phyloP scores from a whole-genome alignment of 2,888 invertebrate species.

The Tetramorium bicarinatum region DNA sequence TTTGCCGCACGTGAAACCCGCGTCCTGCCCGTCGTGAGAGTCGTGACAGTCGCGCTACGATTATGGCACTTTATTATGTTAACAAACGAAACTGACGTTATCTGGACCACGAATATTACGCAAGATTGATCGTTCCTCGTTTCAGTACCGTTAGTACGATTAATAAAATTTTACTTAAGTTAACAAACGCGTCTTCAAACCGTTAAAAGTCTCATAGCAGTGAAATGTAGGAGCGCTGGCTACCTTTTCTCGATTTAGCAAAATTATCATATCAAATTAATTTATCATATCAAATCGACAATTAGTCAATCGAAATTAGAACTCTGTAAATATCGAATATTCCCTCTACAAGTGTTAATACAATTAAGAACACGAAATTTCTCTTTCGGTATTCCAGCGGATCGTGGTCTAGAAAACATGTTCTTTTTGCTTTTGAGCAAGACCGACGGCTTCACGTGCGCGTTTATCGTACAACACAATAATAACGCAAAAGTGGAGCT shows the following conservation, averaged over 20 bases:
- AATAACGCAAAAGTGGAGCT: slow-evolving; percentile 49
- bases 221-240: not conserved
- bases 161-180: not conserved
- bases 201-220: not conserved
- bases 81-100: slow-evolving; percentile 1
- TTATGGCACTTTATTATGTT: slow-evolving; percentile 48
- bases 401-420: slow-evolving; percentile 24
- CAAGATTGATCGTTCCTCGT: not conserved
- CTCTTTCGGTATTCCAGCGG: not conserved
- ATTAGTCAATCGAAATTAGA: slow-evolving; percentile 15
- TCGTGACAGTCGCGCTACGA: slow-evolving; percentile 37
- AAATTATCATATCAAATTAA: not conserved
- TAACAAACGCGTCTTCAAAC: not conserved
- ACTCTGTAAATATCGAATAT: not conserved
- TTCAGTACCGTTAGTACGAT: slow-evolving; percentile 7
- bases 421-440: slow-evolving; percentile 15
- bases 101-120: slow-evolving; percentile 32
- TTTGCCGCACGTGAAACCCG: slow-evolving; percentile 45
- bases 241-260: not conserved
- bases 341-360: not conserved
- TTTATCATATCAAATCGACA: slow-evolving; percentile 1
- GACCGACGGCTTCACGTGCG: slow-evolving; percentile 40
- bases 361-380: not conserved
- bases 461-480: slow-evolving; percentile 35
- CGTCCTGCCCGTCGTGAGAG: slow-evolving; percentile 20